These are phyloP conservation scores for Anguilla megastoma DNA, from an alignment of 2,797 vertebrate species.

Conservation along the genomic window DNA sequence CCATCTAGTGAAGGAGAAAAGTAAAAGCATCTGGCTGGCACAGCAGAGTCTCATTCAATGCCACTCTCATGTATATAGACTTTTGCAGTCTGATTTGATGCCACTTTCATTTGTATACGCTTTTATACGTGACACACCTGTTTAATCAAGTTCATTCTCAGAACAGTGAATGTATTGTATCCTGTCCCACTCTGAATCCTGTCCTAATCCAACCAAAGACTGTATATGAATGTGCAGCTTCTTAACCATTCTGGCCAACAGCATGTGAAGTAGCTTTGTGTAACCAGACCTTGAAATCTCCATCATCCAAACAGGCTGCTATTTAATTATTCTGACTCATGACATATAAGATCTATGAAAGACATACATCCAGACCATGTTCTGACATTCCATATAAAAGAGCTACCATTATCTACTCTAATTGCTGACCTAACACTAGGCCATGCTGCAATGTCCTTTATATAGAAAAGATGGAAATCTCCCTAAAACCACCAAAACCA, in stretches of 20 bases:
- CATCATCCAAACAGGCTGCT: not conserved
- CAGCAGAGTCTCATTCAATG: not conserved
- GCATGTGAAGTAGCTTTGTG: not conserved
- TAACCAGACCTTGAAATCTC: no score
- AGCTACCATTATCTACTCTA: not conserved
- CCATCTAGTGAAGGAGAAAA: conserved; percentile 25
- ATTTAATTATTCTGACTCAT: not conserved
- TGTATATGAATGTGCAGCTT: not conserved
- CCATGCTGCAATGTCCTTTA: not conserved
- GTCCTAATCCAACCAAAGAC: not conserved
- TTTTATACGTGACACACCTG: not conserved
- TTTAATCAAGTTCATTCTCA: not conserved
- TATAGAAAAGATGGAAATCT: not conserved
- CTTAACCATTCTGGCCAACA: not conserved
- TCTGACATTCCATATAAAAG: not conserved
- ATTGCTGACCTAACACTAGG: not conserved
- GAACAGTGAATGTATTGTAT: not conserved
- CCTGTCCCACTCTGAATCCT: not conserved
- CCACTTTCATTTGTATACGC: not conserved
- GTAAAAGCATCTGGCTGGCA: not conserved
- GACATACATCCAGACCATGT: not conserved
- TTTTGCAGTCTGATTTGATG: not conserved
- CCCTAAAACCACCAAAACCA: not conserved
- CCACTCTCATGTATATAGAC: not conserved
- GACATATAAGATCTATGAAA: not conserved